A percentile compares a stretch with the other conserved stretches of the same genome.
phyloP scores from a whole-genome alignment of 2,888 invertebrate species.

The Parnassius smintheus region DNA sequence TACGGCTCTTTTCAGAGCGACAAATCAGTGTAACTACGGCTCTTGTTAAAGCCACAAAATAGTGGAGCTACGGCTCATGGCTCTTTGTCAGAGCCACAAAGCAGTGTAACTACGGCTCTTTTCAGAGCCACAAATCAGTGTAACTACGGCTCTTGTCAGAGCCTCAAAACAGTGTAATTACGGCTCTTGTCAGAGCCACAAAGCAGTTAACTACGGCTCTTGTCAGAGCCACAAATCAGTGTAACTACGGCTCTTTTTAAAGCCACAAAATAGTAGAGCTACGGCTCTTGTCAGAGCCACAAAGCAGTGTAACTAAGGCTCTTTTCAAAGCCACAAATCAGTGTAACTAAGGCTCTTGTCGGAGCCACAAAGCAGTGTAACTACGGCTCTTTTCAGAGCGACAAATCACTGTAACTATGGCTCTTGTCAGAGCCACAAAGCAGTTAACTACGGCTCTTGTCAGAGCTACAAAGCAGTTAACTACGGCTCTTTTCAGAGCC shows the following conservation, averaged over 20 bases:
- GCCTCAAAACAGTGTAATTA: conserved; percentile 16
- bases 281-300: background rate
- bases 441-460: conserved; percentile 24
- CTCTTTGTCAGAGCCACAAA: conserved; percentile 21
- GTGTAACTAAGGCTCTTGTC: conserved; percentile 23
- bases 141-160: conserved; percentile 25
- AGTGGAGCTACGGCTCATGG: conserved; percentile 25
- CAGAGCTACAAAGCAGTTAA: conserved; percentile 15
- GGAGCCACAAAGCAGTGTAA: conserved; percentile 15
- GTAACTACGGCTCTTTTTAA: no score
- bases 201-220: conserved; percentile 16
- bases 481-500: conserved; percentile 21
- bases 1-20: background rate
- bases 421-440: conserved; percentile 6
- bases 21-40: conserved; percentile 12
- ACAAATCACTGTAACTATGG: background rate
- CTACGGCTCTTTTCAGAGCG: conserved; percentile 23
- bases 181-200: conserved; percentile 8
- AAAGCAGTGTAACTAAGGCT: conserved; percentile 8
- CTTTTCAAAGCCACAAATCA: conserved; percentile 14
- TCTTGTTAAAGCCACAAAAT: conserved; percentile 11
- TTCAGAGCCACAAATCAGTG: conserved; percentile 18
- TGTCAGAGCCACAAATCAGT: conserved; percentile 13
- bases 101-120: conserved; percentile 16
- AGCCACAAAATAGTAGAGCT: conserved; percentile 9